phyloP scores from a whole-genome alignment of 2,797 vertebrate genomes.

The Margarornis squamiger region DNA sequence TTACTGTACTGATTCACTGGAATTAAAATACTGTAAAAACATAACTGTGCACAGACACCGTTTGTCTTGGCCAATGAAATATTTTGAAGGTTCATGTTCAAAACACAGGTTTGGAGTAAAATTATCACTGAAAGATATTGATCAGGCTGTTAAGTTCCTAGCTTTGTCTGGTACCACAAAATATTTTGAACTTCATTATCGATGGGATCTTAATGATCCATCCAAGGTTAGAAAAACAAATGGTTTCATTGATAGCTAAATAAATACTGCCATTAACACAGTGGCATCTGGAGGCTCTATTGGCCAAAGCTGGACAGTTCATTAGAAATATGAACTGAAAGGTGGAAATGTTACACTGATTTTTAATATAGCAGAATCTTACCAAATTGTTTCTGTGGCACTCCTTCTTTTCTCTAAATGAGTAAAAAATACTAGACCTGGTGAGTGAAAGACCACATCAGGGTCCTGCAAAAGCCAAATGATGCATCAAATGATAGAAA shows the following conservation, averaged over 20 bases:
- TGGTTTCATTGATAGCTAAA: constrained; percentile 3
- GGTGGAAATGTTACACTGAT: not conserved
- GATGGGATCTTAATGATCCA: not conserved
- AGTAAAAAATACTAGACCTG: not conserved
- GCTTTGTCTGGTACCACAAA: not conserved
- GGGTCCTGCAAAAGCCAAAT: not conserved
- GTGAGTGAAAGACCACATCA: not conserved
- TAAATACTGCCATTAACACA: constrained; percentile 40
- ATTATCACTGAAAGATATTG: constrained; percentile 37
- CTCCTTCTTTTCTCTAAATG: not conserved
- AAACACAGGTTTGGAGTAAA: constrained; percentile 42
- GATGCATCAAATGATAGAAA: not conserved
- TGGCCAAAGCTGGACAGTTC: not conserved
- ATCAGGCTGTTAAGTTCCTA: not conserved
- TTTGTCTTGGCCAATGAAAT: constrained; percentile 61
- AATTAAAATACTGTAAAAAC: constrained; percentile 73
- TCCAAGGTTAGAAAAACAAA: constrained; percentile 36
- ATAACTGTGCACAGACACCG: constrained; percentile 52
- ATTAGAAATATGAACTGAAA: not conserved
- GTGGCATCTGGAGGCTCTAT: not conserved
- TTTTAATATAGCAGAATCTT: not conserved
- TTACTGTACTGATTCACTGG: constrained; percentile 69
- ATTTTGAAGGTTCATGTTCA: constrained; percentile 37
- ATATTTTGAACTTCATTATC: not conserved
- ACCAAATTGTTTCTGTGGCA: not conserved